Base-by-base conservation (phyloP, 2,888 invertebrate genomes). In the Dione juno region DNA sequence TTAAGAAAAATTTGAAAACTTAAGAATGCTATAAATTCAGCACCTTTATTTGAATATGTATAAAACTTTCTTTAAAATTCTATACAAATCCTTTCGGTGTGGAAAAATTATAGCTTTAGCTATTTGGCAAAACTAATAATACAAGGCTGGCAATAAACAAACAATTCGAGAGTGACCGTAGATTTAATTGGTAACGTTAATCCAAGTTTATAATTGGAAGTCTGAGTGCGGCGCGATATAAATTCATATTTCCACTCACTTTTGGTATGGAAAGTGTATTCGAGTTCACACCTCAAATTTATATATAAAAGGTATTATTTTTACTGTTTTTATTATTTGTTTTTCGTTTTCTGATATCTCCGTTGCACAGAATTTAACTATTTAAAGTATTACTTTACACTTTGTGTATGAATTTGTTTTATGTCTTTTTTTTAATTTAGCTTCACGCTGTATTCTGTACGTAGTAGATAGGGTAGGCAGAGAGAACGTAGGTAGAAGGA, bases 171-270 rank as follows among this genome's bases (percentile, higher is more conserved):
- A 61, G 45, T 28, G 43, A 61, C 45, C 45, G 43, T 61, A 61
- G 11, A 61, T 45, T 61, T 45, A 45, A 61, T 61, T 45, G 43
- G 43, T 61, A 61, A 45, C 28, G 45, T 45, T 45, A 61, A 61
- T 61, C 45, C 43, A 45, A 61, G 45, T 61, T 61, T 45, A 45
- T 61, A 61, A 61, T 61, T 61, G 61, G 64, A 50, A 64, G 50
- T 50, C 48, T 21, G 50, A 64, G 35, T 50, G 50, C 40, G 16
- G 21, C 48, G 40, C 19, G 14, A 40, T 50, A 64, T 64, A 64
- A 64, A 64, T 50, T 64, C 0, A 45, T 37, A 52, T 50, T 50
- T 64, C 35, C 14, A 40, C 40, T 64, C 50, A 37, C 8, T 50
- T 40, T 45, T 61, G 11, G n/a, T 45, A 61, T 35, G 28, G n/a